These are phyloP conservation scores for Chrysolina oricalcia DNA, from an alignment of 2,888 invertebrate genomes.

Conservation along the genomic window DNA sequence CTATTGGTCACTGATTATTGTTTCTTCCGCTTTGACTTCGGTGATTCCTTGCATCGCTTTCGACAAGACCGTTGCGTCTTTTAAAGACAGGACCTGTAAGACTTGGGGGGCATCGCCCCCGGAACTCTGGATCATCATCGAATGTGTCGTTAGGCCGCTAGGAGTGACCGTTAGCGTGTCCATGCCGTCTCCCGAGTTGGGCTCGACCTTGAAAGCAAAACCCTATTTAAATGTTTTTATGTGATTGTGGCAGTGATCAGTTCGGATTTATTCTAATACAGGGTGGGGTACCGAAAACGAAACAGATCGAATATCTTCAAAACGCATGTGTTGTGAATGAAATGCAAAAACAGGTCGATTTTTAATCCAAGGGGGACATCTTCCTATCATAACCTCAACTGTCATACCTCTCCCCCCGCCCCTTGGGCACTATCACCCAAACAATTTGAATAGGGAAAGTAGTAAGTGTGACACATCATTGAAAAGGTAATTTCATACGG, in stretches of 20 bases:
- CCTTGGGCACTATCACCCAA: too few relatives aligned
- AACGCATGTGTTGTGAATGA: too few relatives aligned
- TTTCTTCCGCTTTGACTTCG: slow-evolving; percentile 83
- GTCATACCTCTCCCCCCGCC: too few relatives aligned
- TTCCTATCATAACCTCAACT: too few relatives aligned
- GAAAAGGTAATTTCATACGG: too few relatives aligned
- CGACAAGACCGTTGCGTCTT: slow-evolving; percentile 87
- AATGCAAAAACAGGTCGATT: too few relatives aligned
- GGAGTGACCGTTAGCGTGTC: slow-evolving; percentile 84
- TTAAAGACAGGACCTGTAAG: slow-evolving; percentile 88
- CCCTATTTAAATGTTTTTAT: slow-evolving; percentile 20
- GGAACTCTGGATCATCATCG: slow-evolving; percentile 86
- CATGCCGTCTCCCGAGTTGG: slow-evolving; percentile 80
- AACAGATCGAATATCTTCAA: too few relatives aligned
- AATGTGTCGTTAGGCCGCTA: slow-evolving; percentile 80
- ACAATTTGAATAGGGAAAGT: too few relatives aligned
- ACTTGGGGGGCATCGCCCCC: slow-evolving; percentile 84
- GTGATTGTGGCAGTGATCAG: not conserved
- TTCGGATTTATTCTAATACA: not conserved
- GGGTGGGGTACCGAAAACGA: too few relatives aligned
- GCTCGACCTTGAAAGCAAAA: slow-evolving; percentile 78
- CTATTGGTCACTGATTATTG: slow-evolving; percentile 73
- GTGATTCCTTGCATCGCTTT: slow-evolving; percentile 85
- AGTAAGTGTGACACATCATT: too few relatives aligned
- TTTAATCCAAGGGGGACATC: too few relatives aligned